A percentile compares a stretch with the other conserved stretches of the same genome.
Conservation (phyloP, 2,888 invertebrate species). For the Cerastis rubricosa region DNA sequence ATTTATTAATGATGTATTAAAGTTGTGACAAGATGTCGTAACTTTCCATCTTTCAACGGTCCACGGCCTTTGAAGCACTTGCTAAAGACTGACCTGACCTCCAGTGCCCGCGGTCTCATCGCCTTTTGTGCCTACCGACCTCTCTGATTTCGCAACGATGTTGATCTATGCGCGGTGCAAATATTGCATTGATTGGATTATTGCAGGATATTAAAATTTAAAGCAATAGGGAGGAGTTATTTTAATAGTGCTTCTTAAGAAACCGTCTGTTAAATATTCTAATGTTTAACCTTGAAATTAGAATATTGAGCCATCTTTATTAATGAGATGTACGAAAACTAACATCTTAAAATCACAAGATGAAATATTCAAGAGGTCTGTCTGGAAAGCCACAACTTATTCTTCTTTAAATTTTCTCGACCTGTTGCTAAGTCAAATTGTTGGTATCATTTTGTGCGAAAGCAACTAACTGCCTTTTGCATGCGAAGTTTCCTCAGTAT, state of each 20-base stretch:
- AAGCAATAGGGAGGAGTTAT: slow-evolving; percentile 11
- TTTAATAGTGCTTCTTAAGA: slow-evolving; percentile 14
- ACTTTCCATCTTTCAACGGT: slow-evolving; percentile 49
- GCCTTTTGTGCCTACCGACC: slow-evolving; percentile 38
- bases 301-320: slow-evolving; percentile 51
- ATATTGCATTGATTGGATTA: slow-evolving; percentile 46
- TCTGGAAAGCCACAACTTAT: slow-evolving; percentile 23
- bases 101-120: slow-evolving; percentile 32
- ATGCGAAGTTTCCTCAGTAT: not conserved
- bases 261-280: slow-evolving; percentile 32
- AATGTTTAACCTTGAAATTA: slow-evolving; percentile 41
- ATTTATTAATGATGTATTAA: slow-evolving; percentile 44
- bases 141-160: slow-evolving; percentile 48
- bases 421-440: not conserved
- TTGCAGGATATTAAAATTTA: slow-evolving; percentile 24
- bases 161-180: slow-evolving; percentile 42
- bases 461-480: slow-evolving; percentile 4
- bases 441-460: not conserved
- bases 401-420: slow-evolving; percentile 10
- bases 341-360: slow-evolving; percentile 47
- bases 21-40: slow-evolving; percentile 55
- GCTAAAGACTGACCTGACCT: slow-evolving; percentile 60
- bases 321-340: slow-evolving; percentile 41
- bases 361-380: slow-evolving; percentile 38
- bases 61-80: slow-evolving; percentile 53